Base-by-base conservation (phyloP, 1,140 invertebrate species). In the Mycetomoellerius zeteki region DNA sequence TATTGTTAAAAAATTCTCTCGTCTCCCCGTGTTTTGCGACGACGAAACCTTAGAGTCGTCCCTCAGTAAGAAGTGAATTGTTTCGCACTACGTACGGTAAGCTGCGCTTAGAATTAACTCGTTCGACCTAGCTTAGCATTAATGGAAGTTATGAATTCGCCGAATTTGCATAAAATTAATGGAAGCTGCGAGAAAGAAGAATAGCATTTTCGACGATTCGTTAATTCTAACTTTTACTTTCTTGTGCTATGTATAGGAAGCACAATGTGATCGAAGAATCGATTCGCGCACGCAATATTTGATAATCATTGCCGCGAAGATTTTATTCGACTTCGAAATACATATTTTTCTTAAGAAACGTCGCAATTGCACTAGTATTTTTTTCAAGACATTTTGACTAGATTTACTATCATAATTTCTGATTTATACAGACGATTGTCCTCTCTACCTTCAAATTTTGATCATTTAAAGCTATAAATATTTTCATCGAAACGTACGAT, bases 71-170 rank as follows among this genome's bases (percentile, higher is more conserved):
- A 54, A 62, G 37, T 47, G 37, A 60, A 69, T 86, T 81, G 64
- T 81, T n/a, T 81, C 37, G 60, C 50, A 84, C 21, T 24, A 54
- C 47, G 71, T 65, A 62, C 75, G 86, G 73, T 91, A 84, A 86
- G 88, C 86, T 88, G 76, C 89, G 89, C 85, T 91, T 73, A 58
- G 56, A 60, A 47, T 81, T 84, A 78, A 80, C 21, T 84, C 37
- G 37, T 47, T 85, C 54, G 33, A 72, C 52, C n/a, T 62, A 65
- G 62, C 64, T 86, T 81, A 82, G 77, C 64, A 85, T 92, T 91
- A 92, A 69, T 93, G 93, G 92, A 94, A 94, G 92, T 94, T 43
- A 90, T 75, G 52, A 78, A 75, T 56, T 71, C 8, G 62, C 21
- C 43, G 71, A 80, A 50, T 75, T 56, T 69, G n/a, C 12, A 19